Evolutionary conservation across 2,113 vertebrate species (phyloP).

Genomic region (Oryzias javanicus): DNA sequence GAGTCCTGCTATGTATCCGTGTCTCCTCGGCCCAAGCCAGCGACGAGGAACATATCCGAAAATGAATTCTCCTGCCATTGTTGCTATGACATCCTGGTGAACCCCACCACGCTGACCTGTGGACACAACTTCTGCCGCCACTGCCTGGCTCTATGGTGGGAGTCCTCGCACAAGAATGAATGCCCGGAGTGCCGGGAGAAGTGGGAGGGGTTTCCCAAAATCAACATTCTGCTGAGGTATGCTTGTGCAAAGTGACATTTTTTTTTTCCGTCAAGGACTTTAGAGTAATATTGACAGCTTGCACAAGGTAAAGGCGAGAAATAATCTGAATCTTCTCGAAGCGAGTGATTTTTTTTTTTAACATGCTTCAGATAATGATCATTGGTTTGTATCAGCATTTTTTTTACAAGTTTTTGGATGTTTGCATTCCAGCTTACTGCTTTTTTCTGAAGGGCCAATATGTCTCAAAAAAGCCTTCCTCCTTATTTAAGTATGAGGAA

Average conservation of each 20-base stretch:
- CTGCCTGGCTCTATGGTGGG: conserved; percentile 93
- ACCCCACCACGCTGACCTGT: conserved; percentile 93
- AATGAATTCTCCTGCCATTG: conserved; percentile 91
- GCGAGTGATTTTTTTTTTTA: no score
- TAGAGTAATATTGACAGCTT: background rate
- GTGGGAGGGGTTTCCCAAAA: conserved; percentile 95
- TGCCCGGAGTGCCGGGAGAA: conserved; percentile 93
- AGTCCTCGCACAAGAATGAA: conserved; percentile 87
- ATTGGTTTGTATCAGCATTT: no score
- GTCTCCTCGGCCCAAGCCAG: background rate
- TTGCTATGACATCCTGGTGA: conserved; percentile 90
- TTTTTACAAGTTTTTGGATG: no score
- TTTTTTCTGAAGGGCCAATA: no score
- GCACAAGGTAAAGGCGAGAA: background rate
- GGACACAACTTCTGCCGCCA: conserved; percentile 97
- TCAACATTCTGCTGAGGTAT: conserved; percentile 94
- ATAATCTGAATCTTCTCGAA: background rate
- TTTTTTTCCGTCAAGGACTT: background rate
- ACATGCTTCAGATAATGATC: no score
- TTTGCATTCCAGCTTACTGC: no score
- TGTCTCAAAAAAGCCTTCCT: no score
- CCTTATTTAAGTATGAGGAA: no score
- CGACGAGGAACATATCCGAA: conserved; percentile 72
- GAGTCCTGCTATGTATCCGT: background rate
- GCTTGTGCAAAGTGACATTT: conserved; percentile 8